A percentile compares a stretch with the other conserved stretches of the same genome.
phyloP scores from a whole-genome alignment of 2,113 vertebrate genomes.

The Anolis sagrei region DNA sequence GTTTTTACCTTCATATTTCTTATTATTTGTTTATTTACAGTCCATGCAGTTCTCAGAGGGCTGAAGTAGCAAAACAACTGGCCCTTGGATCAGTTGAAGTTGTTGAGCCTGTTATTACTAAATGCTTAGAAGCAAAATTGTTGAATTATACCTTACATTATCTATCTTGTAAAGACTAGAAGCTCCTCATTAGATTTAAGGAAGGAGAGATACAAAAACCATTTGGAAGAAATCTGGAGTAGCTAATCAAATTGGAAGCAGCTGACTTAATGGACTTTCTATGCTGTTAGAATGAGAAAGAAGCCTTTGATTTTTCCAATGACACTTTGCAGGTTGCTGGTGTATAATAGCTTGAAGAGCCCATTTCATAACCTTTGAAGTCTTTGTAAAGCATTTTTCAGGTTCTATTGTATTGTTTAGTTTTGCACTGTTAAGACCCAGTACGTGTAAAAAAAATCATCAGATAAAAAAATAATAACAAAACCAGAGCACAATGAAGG shows the following conservation, averaged over 20 bases:
- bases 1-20: too few species aligned
- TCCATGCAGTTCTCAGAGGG: too few species aligned
- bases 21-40: too few species aligned
- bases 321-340: conserved; percentile 70
- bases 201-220: conserved; percentile 28
- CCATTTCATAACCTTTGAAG: conserved; percentile 54
- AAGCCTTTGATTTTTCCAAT: conserved; percentile 73
- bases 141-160: neutral
- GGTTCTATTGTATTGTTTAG: neutral
- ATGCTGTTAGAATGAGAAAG: conserved; percentile 57
- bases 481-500: neutral
- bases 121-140: neutral
- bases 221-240: conserved; percentile 31
- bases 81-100: too few species aligned
- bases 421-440: neutral
- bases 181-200: conserved; percentile 37
- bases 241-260: conserved; percentile 68
- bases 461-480: neutral
- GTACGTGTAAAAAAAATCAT: neutral
- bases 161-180: neutral
- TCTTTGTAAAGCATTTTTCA: neutral
- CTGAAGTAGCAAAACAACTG: too few species aligned
- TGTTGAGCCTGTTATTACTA: too few species aligned
- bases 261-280: conserved; percentile 65
- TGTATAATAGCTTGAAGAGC: conserved; percentile 56